phyloP scores from a whole-genome alignment of 2,113 vertebrate genomes.

The Osmerus eperlanus region DNA sequence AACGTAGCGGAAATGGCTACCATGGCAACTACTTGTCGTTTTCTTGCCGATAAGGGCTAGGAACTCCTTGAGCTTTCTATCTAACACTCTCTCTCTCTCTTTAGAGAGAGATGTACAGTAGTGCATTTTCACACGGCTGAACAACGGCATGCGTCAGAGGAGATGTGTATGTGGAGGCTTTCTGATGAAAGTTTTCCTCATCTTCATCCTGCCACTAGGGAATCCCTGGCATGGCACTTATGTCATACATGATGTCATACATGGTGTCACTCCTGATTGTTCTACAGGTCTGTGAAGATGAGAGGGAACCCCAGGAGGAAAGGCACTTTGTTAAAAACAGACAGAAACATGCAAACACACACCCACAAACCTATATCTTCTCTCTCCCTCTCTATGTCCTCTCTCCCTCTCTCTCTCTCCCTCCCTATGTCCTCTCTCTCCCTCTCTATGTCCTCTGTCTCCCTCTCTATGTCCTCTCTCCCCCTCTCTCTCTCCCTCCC shows the following conservation, averaged over 20 bases:
- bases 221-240: background rate
- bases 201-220: background rate
- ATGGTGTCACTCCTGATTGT: no score
- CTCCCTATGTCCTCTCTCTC: background rate
- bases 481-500: no score
- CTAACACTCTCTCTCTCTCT: background rate
- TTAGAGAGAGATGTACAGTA: background rate
- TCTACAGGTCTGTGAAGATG: no score
- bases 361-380: no score
- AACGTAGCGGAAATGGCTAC: constrained; percentile 36
- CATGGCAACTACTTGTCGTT: constrained; percentile 50
- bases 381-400: background rate
- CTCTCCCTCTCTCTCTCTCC: no score
- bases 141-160: no score
- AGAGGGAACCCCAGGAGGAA: no score
- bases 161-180: background rate
- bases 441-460: background rate
- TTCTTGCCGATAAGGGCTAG: background rate
- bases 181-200: background rate
- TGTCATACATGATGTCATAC: background rate
- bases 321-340: no score
- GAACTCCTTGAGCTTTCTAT: constrained; percentile 15
- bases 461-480: no score
- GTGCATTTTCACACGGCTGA: no score
- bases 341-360: no score